phyloP scores from a whole-genome alignment of 2,113 vertebrate species.

The Sinocyclocheilus anshuiensis region DNA sequence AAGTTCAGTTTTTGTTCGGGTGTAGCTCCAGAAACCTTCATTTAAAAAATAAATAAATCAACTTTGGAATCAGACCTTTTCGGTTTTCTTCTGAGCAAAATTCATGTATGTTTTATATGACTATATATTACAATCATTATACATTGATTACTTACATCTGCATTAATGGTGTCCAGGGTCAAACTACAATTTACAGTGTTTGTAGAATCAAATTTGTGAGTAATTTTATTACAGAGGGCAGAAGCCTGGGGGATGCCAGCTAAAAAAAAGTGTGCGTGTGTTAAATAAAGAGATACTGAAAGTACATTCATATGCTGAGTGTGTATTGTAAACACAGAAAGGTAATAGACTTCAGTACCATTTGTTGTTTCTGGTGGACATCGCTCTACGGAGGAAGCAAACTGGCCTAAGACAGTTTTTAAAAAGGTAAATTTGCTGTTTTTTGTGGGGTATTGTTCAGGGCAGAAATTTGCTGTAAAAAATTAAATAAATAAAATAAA shows the following conservation, averaged over 20 bases:
- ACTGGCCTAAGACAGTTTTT: slow-evolving; percentile 22
- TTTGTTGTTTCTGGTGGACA: slow-evolving; percentile 33
- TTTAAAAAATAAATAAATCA: neutral
- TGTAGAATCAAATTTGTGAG: neutral
- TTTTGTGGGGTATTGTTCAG: too few species aligned
- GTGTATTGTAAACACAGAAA: neutral
- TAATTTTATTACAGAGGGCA: slow-evolving; percentile 20
- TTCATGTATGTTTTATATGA: too few species aligned
- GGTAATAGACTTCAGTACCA: slow-evolving; percentile 5
- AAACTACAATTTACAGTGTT: slow-evolving; percentile 23
- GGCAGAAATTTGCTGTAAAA: slow-evolving; percentile 39
- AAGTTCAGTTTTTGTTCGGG: neutral
- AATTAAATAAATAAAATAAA: too few species aligned
- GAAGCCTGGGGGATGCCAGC: slow-evolving; percentile 49
- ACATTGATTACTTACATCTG: slow-evolving; percentile 44
- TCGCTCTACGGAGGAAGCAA: neutral
- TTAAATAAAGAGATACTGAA: too few species aligned
- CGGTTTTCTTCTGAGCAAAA: too few species aligned
- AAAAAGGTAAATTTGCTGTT: neutral
- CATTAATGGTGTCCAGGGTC: slow-evolving; percentile 50
- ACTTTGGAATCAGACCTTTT: too few species aligned
- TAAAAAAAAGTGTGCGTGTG: neutral
- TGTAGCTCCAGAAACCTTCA: neutral
- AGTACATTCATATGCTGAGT: neutral
- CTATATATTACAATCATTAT: neutral